phyloP scores from a whole-genome alignment of 2,797 vertebrate genomes.

The Chelmon rostratus region DNA sequence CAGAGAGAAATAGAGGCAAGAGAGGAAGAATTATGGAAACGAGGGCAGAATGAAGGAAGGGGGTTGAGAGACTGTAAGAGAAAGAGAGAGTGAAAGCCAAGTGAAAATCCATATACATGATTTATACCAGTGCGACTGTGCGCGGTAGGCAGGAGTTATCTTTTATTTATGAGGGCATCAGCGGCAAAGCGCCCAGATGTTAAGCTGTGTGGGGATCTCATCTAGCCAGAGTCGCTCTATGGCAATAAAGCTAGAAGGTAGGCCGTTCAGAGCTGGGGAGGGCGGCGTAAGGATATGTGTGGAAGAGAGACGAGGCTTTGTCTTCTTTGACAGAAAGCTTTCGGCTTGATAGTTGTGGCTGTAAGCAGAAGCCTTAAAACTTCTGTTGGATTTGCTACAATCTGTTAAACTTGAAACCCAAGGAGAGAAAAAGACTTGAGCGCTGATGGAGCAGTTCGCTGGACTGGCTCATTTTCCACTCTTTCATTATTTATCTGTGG shows the following conservation, averaged over 20 bases:
- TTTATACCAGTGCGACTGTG: constrained; percentile 87
- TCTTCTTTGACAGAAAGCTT: constrained; percentile 63
- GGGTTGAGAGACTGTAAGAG: constrained; percentile 71
- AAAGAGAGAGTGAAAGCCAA: constrained; percentile 84
- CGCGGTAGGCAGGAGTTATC: constrained; percentile 84
- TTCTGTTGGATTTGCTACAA: constrained; percentile 46
- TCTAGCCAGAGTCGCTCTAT: constrained; percentile 78
- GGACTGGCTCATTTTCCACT: constrained; percentile 53
- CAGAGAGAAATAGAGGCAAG: constrained; percentile 23
- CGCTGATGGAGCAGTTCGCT: constrained; percentile 57
- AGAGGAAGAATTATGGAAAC: constrained; percentile 65
- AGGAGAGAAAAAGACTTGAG: not conserved
- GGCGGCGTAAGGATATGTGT: constrained; percentile 47
- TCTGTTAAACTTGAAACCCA: constrained; percentile 48
- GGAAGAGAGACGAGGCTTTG: constrained; percentile 61
- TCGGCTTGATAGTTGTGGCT: constrained; percentile 38
- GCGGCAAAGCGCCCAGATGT: constrained; percentile 87
- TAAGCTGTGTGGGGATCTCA: constrained; percentile 87
- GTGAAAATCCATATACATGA: constrained; percentile 89
- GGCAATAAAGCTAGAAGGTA: constrained; percentile 80
- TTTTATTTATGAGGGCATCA: constrained; percentile 91
- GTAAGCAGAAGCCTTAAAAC: constrained; percentile 35
- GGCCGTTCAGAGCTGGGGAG: constrained; percentile 52
- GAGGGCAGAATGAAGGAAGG: constrained; percentile 66
- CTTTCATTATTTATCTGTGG: constrained; percentile 54